Evolutionary conservation across 2,797 vertebrate species (phyloP).

Genomic region (Meda fulgida): DNA sequence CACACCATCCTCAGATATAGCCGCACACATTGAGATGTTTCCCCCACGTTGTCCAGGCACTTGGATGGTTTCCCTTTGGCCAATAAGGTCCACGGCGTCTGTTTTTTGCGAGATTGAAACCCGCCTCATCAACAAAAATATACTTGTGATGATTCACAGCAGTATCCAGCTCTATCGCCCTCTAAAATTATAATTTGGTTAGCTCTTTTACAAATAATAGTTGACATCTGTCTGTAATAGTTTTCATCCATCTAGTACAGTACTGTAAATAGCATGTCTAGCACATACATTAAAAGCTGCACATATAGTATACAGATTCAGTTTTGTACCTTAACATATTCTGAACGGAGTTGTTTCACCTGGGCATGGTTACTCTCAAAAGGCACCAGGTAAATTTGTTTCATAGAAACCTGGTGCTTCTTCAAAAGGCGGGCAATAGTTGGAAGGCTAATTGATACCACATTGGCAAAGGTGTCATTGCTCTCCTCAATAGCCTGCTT

Average conservation of each 20-base stretch:
- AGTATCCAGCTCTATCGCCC: background rate
- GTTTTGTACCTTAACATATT: slow-evolving; percentile 11
- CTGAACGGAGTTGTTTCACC: slow-evolving; percentile 1
- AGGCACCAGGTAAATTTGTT: slow-evolving; percentile 1
- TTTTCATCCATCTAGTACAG: background rate
- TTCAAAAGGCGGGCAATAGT: background rate
- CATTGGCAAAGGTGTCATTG: slow-evolving; percentile 49
- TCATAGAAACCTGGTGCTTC: slow-evolving; percentile 7
- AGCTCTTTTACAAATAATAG: slow-evolving; percentile 11
- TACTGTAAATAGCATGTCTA: background rate
- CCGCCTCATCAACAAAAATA: background rate
- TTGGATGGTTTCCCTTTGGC: too few species aligned
- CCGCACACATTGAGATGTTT: too few species aligned
- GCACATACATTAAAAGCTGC: background rate
- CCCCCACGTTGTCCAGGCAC: too few species aligned
- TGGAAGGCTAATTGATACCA: background rate
- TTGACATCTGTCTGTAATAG: background rate
- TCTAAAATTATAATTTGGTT: background rate
- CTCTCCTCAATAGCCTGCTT: slow-evolving; percentile 60
- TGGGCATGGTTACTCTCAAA: background rate
- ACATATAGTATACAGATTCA: background rate
- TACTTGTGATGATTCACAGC: background rate
- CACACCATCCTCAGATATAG: too few species aligned
- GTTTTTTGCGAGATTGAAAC: background rate
- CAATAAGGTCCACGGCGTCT: background rate